Base-by-base conservation (phyloP, 2,888 invertebrate species). In the Apamea epomidion region DNA sequence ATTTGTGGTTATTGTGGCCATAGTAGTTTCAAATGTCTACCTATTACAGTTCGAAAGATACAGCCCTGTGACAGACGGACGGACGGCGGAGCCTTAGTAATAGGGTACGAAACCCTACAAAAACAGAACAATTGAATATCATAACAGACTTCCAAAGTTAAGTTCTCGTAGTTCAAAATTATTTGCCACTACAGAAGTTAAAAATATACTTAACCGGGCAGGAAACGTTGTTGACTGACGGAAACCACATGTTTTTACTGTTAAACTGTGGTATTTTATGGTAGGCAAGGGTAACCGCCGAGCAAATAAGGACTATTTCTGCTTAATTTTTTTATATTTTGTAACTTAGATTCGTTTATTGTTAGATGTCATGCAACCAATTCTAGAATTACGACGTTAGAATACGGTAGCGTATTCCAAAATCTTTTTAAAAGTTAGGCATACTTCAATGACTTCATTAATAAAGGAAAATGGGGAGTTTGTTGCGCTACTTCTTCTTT, bases 191-290 rank as follows among this genome's bases (percentile, higher is more conserved):
- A 75, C 58, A 14, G 21, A 62, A 81, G 54, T 71, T 71, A 58
- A 71, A 71, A 42, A 71, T 58, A 80, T 80, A 80, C 70, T 67
- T 84, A 58, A 25, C 42, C 54, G 58, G 64, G n/a, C 58, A 64
- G 67, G 45, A 67, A 83, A 83, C 71, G 29, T 58, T 85, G 74
- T 72, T 80, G 64, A 80, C 67, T 25, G 62, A 80, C 45, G 85
- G 85, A 80, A 80, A 80, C 80, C 70, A 74, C 54, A 74, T 80
- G 51, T 64, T 74, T 84, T 85, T 74, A 74, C 67, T 72, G 54
- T 72, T 80, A 58, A 85, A 72, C 67, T 80, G 62, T 74, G n/a
- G 51, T 60, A 58, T 74, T 85, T 80, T 85, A 75, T 68, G 71
- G 67, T 18, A 62, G 67, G 37, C 71, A 32, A 58, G 60, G 71